These are phyloP conservation scores for Dilophus febrilis DNA, from an alignment of 2,888 invertebrate genomes.

Conservation along the genomic window DNA sequence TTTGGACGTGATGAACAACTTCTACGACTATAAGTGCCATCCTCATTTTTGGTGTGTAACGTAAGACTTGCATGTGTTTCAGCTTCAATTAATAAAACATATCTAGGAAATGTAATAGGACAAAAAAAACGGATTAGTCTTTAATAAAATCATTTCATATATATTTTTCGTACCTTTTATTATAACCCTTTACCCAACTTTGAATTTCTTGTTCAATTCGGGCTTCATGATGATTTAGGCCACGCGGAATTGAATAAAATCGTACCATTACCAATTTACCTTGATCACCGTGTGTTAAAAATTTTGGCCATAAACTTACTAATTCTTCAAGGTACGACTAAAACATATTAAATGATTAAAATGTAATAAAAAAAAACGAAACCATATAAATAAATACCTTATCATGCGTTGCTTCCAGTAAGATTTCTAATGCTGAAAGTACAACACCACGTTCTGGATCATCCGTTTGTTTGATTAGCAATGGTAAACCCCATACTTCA, in stretches of 20 bases:
- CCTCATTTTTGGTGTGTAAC: slow-evolving; percentile 61
- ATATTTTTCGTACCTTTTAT: slow-evolving; percentile 37
- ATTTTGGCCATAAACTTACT: slow-evolving; percentile 51
- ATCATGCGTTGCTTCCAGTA: slow-evolving; percentile 88
- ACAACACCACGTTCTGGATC: slow-evolving; percentile 70
- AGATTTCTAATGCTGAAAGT: slow-evolving; percentile 58
- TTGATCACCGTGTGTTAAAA: slow-evolving; percentile 54
- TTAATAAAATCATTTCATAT: background rate
- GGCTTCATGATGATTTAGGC: slow-evolving; percentile 46
- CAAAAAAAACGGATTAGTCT: background rate
- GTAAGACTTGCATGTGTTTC: slow-evolving; percentile 77
- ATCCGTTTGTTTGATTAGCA: slow-evolving; percentile 68
- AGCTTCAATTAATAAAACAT: slow-evolving; percentile 78
- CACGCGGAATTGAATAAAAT: slow-evolving; percentile 54
- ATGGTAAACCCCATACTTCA: slow-evolving; percentile 70
- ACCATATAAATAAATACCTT: slow-evolving; percentile 33
- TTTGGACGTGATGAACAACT: slow-evolving; percentile 41
- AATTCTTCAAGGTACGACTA: slow-evolving; percentile 59
- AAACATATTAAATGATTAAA: slow-evolving; percentile 9
- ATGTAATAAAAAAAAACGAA: background rate
- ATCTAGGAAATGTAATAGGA: slow-evolving; percentile 33
- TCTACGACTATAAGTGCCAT: slow-evolving; percentile 55
- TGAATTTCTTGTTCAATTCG: slow-evolving; percentile 56
- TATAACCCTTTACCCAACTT: slow-evolving; percentile 59
- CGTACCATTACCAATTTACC: slow-evolving; percentile 61